A percentile compares a stretch with the other conserved stretches of the same genome.
Conservation (phyloP, 2,888 invertebrate species). For the Capitulum mitella region DNA sequence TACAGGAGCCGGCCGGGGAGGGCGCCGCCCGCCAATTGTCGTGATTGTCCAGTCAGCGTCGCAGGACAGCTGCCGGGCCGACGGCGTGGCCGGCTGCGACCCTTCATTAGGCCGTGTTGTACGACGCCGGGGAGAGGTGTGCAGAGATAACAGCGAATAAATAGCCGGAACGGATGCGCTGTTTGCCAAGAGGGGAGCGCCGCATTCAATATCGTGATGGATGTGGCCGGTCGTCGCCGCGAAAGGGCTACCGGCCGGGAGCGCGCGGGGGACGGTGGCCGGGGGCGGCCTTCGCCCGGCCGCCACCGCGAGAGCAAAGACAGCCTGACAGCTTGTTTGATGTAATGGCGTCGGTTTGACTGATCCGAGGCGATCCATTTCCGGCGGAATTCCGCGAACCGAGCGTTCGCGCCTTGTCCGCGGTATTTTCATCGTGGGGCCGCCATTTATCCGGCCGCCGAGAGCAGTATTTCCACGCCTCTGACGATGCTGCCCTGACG, state of each 20-base stretch:
- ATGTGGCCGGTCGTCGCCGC: background rate
- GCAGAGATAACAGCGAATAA: background rate
- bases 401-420: background rate
- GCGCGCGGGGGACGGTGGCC: background rate
- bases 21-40: background rate
- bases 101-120: background rate
- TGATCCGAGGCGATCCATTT: background rate
- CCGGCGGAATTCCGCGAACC: background rate
- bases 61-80: background rate
- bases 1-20: background rate
- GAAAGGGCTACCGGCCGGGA: background rate
- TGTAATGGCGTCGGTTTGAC: background rate
- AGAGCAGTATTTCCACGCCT: too few relatives aligned
- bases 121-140: background rate
- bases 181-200: background rate
- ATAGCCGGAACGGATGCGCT: background rate
- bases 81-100: too few relatives aligned
- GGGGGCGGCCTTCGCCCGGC: background rate
- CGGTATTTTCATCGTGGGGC: too few relatives aligned
- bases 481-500: too few relatives aligned
- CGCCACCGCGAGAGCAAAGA: background rate
- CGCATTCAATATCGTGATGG: conserved; percentile 4
- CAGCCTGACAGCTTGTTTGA: background rate
- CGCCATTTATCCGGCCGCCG: too few relatives aligned
- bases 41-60: background rate